Base-by-base conservation (phyloP, 2,888 invertebrate genomes). In the Xanthia togata region DNA sequence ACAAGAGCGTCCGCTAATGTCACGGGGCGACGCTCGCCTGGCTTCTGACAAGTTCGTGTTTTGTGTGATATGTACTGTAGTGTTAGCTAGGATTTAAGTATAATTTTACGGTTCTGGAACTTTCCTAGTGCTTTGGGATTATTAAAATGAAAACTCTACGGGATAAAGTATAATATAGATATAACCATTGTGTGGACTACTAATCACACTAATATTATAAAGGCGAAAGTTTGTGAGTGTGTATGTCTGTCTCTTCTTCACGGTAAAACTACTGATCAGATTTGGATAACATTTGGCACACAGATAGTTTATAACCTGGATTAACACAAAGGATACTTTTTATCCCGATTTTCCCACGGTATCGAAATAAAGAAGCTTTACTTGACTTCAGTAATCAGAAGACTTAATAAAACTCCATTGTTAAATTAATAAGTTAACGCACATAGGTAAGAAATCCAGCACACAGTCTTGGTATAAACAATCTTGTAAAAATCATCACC, bases 1-100 rank as follows among this genome's bases (percentile, higher is more conserved):
- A 72, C 72, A 62, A 71, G 77, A 81, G 71, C 81, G 59, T 77
- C 64, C 81, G 69, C 85, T 88, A 86, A 87, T 87, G 89, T 86
- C 84, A 88, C 86, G 86, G 83, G 41, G 75, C 70, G 73, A 65
- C 72, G 83, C 86, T 63, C 76, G 63, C 82, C 70, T 71, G 76
- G 57, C 65, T 84, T 79, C 76, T 74, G 73, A 59, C 65, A 70
- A 68, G 70, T 77, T 57, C 26, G 55, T 35, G 62, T 76, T 77
- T 77, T 73, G 47, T 83, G 72, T 85, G 81, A 81, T 83, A 69
- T 65, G 60, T 60, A 44, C n/a, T 63, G 53, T 55, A 38, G 31
- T 55, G n/a, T 62, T 64, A 31, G 63, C 59, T 23, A 23, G 31
- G 35, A 62, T 50, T 73, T 70, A 44, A 64, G 14, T 53, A 41